Percentiles rank a stretch among this genome's conserved stretches.
Conservation (phyloP, 2,888 invertebrate genomes). For the Tortrix viridana region DNA sequence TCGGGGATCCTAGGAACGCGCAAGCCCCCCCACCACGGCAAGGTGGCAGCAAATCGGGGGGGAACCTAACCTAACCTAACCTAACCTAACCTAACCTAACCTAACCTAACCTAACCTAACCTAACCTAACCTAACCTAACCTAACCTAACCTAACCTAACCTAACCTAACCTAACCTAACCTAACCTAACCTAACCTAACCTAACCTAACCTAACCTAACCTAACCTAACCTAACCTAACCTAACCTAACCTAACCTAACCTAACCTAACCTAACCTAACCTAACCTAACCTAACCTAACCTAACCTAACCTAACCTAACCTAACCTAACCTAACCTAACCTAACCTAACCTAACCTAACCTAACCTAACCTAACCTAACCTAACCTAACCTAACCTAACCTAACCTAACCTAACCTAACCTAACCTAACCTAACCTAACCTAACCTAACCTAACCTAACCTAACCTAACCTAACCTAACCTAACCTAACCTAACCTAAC, state of each 20-base stretch:
- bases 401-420: constrained; percentile 39
- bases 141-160: constrained; percentile 40
- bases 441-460: constrained; percentile 39
- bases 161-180: constrained; percentile 41
- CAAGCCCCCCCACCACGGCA: no score
- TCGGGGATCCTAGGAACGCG: no score
- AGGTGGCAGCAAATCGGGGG: no score
- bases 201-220: constrained; percentile 38
- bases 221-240: constrained; percentile 38
- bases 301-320: constrained; percentile 38
- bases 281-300: constrained; percentile 36
- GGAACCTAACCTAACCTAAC: no score
- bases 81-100: constrained; percentile 36
- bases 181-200: constrained; percentile 40
- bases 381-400: constrained; percentile 38
- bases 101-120: constrained; percentile 40
- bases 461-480: constrained; percentile 37
- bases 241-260: constrained; percentile 37
- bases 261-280: constrained; percentile 37
- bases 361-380: constrained; percentile 38
- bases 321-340: constrained; percentile 38
- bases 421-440: constrained; percentile 39
- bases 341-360: constrained; percentile 39
- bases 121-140: constrained; percentile 42
- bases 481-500: constrained; percentile 35